Base-by-base conservation (phyloP, 2,113 vertebrate genomes). In the Elaphurus davidianus region DNA sequence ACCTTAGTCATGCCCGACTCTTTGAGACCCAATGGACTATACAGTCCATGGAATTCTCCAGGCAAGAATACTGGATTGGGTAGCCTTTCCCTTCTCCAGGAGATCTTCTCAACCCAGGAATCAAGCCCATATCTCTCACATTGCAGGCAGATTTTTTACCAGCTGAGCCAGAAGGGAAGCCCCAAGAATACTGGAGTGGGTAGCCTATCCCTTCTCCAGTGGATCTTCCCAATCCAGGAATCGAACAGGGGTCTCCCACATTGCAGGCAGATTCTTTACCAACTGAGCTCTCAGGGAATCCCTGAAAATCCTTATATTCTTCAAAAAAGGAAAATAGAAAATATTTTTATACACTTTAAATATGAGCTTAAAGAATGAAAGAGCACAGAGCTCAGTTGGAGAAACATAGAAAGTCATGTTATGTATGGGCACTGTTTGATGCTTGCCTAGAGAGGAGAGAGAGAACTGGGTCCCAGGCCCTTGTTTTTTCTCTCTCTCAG, bases 391-490 rank as follows among this genome's bases (percentile, higher is more conserved):
- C 21, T 10, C 40, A 17, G 5, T 50, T 74, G 36, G 17, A 47
- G 57, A 30, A 59, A 28, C 25, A 62, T 8, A 83, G 21, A 47
- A 36, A 2, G 16, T 47, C 47, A 14, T 36, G 5, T 25, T 59
- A 7, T 28, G 19, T 25, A 21, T 6, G 23, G 57, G 15, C 40
- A 47, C 23, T 4, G 1, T 59, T 16, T n/a, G 55, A 57, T 28
- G 21, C 47, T 54, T 3, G 0, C 45, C 28, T 33, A 55, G 45
- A 59, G 11, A 79, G 28, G 52, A 47, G 16, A 45, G 7, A 10
- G 40, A 89, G 86, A 57, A 27, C 0, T 2, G 36, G 14, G 14
- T 62, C 27, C 5, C 0, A 4, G 21, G 0, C 12, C 28, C 14
- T 27, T 0, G 0, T 79, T 19, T 64, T n/a, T 33, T 47, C 28